A percentile compares a stretch with the other conserved stretches of the same genome.
phyloP scores from a whole-genome alignment of 2,888 invertebrate genomes.

The Odontocerum albicorne region DNA sequence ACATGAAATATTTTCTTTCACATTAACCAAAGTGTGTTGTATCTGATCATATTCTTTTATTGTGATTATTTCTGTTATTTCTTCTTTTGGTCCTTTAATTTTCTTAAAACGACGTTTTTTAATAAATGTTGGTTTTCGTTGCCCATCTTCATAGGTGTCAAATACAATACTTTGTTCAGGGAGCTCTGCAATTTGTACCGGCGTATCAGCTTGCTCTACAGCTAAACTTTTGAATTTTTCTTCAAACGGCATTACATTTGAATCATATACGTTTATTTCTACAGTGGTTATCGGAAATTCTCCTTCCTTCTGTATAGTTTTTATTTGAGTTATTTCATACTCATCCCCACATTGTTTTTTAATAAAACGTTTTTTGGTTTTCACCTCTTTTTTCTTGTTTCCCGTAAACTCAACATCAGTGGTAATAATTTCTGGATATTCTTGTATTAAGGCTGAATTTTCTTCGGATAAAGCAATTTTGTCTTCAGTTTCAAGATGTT shows the following conservation, averaged over 20 bases:
- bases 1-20: slow-evolving; percentile 42
- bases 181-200: too few relatives aligned
- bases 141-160: too few relatives aligned
- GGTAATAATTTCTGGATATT: slow-evolving; percentile 38
- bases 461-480: slow-evolving; percentile 43
- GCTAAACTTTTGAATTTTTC: too few relatives aligned
- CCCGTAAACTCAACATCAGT: slow-evolving; percentile 36
- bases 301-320: neutral
- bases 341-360: slow-evolving; percentile 38
- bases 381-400: slow-evolving; percentile 31
- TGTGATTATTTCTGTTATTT: slow-evolving; percentile 33
- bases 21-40: slow-evolving; percentile 42
- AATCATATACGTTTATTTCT: too few relatives aligned
- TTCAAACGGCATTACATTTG: too few relatives aligned
- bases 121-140: too few relatives aligned
- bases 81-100: slow-evolving; percentile 39
- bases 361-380: slow-evolving; percentile 38
- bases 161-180: too few relatives aligned
- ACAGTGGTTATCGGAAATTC: neutral
- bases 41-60: slow-evolving; percentile 38
- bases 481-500: too few relatives aligned
- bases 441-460: too few relatives aligned
- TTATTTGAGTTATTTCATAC: slow-evolving; percentile 47
- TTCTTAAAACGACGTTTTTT: slow-evolving; percentile 51
- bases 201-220: too few relatives aligned